phyloP scores from a whole-genome alignment of 2,888 invertebrate species.

The Creontiades dilutus region DNA sequence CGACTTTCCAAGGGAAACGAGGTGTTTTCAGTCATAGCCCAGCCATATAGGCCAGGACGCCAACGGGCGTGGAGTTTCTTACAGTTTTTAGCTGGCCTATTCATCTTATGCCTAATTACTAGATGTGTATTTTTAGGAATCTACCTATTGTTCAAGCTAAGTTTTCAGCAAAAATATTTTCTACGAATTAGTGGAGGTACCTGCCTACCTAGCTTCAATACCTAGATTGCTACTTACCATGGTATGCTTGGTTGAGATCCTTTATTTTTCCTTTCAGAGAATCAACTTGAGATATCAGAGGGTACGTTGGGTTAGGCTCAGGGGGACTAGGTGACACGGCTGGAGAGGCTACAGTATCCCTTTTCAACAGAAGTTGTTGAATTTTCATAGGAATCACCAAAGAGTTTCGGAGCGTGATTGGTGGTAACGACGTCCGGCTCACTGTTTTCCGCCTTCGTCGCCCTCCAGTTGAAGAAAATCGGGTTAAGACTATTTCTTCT shows the following conservation, averaged over 20 bases:
- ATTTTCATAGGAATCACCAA: constrained; percentile 52
- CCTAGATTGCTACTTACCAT: constrained; percentile 15
- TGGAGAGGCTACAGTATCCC: not conserved
- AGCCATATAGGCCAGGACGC: no score
- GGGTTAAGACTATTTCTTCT: constrained; percentile 42
- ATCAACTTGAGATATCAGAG: constrained; percentile 25
- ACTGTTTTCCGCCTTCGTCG: constrained; percentile 35
- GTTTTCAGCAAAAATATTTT: no score
- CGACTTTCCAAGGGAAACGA: not conserved
- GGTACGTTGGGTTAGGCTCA: constrained; percentile 47
- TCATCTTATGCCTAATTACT: no score
- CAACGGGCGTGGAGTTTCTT: no score
- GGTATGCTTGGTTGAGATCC: not conserved
- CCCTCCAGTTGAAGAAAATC: constrained; percentile 29
- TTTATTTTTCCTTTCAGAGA: constrained; percentile 31
- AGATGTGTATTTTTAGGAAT: no score
- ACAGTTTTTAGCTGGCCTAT: no score
- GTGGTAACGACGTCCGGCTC: constrained; percentile 4
- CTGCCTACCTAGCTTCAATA: no score
- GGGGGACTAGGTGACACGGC: not conserved
- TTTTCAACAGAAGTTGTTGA: not conserved
- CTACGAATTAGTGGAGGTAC: no score
- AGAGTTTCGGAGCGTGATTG: constrained; percentile 24
- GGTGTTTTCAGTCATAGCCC: no score
- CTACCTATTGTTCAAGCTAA: no score